These are phyloP conservation scores for Eulacestoma nigropectus DNA, from an alignment of 2,113 vertebrate species.

Conservation along the genomic window DNA sequence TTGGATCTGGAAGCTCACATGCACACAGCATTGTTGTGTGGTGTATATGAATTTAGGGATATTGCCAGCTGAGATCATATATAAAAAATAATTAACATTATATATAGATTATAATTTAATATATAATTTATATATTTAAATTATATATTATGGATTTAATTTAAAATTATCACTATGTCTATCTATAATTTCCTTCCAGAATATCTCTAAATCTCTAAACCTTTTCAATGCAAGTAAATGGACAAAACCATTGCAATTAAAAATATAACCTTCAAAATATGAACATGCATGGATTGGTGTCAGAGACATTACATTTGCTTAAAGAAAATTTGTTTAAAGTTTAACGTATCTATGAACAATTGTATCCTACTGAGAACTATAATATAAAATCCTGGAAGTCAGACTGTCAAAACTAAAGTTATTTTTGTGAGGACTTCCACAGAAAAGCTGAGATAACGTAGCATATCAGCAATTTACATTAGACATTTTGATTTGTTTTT, in stretches of 20 bases:
- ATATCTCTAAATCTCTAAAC: neutral
- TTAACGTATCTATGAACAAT: neutral
- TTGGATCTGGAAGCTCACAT: neutral
- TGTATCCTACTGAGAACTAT: neutral
- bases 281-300: fast-evolving
- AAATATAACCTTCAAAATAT: neutral
- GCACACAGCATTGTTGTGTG: fast-evolving
- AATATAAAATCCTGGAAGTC: neutral
- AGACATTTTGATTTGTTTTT: neutral
- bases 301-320: neutral
- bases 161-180: neutral
- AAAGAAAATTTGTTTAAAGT: neutral
- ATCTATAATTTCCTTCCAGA: neutral
- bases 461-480: neutral
- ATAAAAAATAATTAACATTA: neutral
- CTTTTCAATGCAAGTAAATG: neutral
- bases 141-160: no score
- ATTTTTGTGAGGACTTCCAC: neutral
- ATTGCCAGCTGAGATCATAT: neutral
- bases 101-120: no score
- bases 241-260: neutral
- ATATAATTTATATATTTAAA: neutral
- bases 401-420: neutral
- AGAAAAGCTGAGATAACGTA: neutral
- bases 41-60: fast-evolving